phyloP scores from a whole-genome alignment of 2,797 vertebrate species.

The Zalophus californianus region DNA sequence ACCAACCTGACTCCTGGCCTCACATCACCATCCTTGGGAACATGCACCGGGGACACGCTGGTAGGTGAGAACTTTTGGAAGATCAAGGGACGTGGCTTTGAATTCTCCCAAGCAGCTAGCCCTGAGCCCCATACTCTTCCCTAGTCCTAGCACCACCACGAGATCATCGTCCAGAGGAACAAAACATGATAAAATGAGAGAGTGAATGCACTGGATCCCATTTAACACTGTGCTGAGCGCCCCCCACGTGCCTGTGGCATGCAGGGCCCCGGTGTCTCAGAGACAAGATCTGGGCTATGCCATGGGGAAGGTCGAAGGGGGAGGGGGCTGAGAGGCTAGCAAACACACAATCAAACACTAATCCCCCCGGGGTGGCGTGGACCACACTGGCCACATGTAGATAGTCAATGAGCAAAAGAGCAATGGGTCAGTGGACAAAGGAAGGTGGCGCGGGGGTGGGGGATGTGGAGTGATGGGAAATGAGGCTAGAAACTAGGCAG shows the following conservation, averaged over 20 bases:
- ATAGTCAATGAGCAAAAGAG: background rate
- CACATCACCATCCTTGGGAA: too few relatives aligned
- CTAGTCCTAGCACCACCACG: background rate
- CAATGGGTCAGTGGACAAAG: background rate
- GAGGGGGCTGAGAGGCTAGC: background rate
- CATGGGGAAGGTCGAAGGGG: background rate
- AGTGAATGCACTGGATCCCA: background rate
- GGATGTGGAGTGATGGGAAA: background rate
- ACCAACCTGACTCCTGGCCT: background rate
- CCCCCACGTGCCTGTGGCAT: accelerated
- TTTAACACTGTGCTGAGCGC: background rate
- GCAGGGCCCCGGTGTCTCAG: accelerated
- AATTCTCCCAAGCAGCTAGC: background rate
- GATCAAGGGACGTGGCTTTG: background rate
- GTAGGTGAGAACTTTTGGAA: background rate
- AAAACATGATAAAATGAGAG: background rate
- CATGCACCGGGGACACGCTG: accelerated
- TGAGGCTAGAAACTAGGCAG: background rate
- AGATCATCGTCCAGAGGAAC: background rate
- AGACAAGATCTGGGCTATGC: background rate
- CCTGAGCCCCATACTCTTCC: background rate
- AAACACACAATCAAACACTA: background rate
- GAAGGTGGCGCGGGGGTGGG: too few relatives aligned
- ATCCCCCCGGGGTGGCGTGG: accelerated
- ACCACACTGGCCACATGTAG: accelerated